These are phyloP conservation scores for Dynastes hyllus DNA, from an alignment of 2,888 invertebrate species.

Conservation along the genomic window DNA sequence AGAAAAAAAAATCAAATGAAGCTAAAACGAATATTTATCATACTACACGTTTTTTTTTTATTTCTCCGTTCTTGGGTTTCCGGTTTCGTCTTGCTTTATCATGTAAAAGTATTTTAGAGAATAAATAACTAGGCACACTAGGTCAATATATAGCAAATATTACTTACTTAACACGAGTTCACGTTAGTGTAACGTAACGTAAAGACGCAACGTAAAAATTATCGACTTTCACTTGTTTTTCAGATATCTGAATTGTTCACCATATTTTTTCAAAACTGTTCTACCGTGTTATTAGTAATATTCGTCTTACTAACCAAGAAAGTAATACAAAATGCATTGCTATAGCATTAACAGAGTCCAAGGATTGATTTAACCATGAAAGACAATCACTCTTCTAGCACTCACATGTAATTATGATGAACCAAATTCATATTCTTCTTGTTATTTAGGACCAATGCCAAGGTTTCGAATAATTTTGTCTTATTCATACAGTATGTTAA, in stretches of 20 bases:
- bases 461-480: too few relatives aligned
- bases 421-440: too few relatives aligned
- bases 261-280: slow-evolving; percentile 48
- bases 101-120: slow-evolving; percentile 51
- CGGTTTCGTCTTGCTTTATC: slow-evolving; percentile 35
- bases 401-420: too few relatives aligned
- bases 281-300: slow-evolving; percentile 48
- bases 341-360: too few relatives aligned
- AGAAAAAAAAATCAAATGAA: slow-evolving; percentile 2
- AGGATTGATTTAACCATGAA: too few relatives aligned
- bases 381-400: too few relatives aligned
- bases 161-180: slow-evolving; percentile 51
- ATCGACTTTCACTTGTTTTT: slow-evolving; percentile 46
- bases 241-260: slow-evolving; percentile 49
- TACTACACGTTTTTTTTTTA: slow-evolving; percentile 13
- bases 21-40: slow-evolving; percentile 19
- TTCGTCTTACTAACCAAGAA: slow-evolving; percentile 1
- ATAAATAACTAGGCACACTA: slow-evolving; percentile 60
- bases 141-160: slow-evolving; percentile 56
- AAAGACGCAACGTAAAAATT: slow-evolving; percentile 51
- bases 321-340: not conserved
- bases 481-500: too few relatives aligned
- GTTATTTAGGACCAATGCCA: too few relatives aligned
- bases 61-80: slow-evolving; percentile 26
- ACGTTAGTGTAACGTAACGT: slow-evolving; percentile 48